Percentiles rank a stretch among this genome's conserved stretches.
Conservation (phyloP, 2,888 invertebrate genomes). For the Cantharis nigra region DNA sequence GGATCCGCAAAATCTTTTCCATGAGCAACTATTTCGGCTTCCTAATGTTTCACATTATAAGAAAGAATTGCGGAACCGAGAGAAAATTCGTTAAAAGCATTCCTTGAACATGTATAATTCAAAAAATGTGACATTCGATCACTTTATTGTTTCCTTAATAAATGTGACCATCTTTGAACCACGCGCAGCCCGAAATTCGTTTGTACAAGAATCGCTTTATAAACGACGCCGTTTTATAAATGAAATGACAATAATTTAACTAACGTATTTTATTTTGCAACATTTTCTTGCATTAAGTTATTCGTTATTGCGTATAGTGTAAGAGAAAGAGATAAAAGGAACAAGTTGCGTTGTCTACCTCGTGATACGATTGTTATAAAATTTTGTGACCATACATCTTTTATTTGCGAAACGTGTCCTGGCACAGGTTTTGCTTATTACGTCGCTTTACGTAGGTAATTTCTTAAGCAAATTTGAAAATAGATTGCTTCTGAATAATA, state of each 20-base stretch:
- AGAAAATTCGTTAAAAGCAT: not conserved
- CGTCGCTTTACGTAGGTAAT: constrained; percentile 16
- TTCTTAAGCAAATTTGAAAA: constrained; percentile 13
- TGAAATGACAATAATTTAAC: constrained; percentile 12
- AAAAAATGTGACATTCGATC: not conserved
- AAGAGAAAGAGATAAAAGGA: not conserved
- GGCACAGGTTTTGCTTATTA: constrained; percentile 24
- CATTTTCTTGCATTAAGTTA: not conserved
- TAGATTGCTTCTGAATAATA: constrained; percentile 9
- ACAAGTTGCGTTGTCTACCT: not conserved
- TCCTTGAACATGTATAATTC: not conserved
- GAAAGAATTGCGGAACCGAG: not conserved
- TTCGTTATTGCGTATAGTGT: not conserved
- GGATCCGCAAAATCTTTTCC: not conserved
- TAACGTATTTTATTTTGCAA: not conserved
- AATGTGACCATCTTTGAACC: constrained; percentile 10
- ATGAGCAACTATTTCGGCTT: not conserved
- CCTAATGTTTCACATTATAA: not conserved
- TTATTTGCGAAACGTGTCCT: constrained; percentile 24
- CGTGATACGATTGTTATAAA: not conserved
- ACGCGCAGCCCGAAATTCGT: constrained; percentile 7
- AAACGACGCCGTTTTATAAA: constrained; percentile 12
- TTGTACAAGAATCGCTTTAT: not conserved
- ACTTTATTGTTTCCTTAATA: constrained; percentile 12
- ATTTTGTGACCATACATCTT: constrained; percentile 4